Percentiles rank a stretch among this genome's conserved stretches.
Conservation (phyloP, 2,888 invertebrate genomes). For the Scaptomyza tumidula region DNA sequence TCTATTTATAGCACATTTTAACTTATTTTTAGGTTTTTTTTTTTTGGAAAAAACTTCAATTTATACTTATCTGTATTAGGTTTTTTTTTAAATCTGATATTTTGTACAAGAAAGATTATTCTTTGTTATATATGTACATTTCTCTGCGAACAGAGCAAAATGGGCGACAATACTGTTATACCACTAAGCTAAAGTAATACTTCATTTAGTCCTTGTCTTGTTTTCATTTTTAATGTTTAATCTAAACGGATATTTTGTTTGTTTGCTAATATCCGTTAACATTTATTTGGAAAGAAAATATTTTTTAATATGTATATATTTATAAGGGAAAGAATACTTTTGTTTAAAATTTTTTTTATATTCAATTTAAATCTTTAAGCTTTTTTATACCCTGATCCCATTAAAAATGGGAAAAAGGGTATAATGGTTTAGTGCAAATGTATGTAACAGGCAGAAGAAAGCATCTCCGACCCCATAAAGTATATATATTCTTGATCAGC, state of each 20-base stretch:
- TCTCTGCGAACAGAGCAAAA: neutral
- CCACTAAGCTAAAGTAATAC: neutral
- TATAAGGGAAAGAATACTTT: neutral
- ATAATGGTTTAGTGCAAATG: too few species aligned
- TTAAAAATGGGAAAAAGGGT: too few species aligned
- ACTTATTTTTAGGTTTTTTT: constrained; percentile 19
- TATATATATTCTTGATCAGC: too few species aligned
- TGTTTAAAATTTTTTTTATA: neutral
- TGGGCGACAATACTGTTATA: constrained; percentile 2
- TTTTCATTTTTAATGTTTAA: neutral
- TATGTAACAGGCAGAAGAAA: too few species aligned
- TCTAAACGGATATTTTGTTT: neutral
- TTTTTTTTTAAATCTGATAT: constrained; percentile 55
- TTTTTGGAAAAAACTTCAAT: constrained; percentile 14
- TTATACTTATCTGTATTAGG: constrained; percentile 3
- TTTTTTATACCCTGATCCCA: too few species aligned
- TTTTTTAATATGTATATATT: neutral
- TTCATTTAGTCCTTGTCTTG: neutral
- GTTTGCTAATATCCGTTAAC: neutral
- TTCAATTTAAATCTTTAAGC: neutral
- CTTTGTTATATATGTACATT: neutral
- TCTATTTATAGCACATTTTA: constrained; percentile 23
- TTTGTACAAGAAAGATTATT: constrained; percentile 1
- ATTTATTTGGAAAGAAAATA: neutral
- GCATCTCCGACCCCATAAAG: too few species aligned